Percentiles rank a stretch among this genome's conserved stretches.
Evolutionary conservation across 2,888 invertebrate species (phyloP).

Genomic region (Dexiosoma caninum): DNA sequence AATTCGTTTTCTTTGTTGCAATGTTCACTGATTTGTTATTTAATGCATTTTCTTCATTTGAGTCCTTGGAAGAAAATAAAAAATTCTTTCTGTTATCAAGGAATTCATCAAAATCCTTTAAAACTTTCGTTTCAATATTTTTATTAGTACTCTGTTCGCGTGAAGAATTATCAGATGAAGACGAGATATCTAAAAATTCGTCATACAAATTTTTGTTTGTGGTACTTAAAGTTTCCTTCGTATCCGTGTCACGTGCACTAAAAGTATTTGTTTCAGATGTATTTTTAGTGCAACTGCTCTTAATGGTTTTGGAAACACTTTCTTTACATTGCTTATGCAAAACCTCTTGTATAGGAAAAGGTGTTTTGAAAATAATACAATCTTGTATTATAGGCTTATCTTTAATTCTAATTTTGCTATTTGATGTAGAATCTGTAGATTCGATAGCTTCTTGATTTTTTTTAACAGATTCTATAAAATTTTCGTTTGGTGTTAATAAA

Average conservation of each 20-base stretch:
- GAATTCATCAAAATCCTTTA: constrained; percentile 25
- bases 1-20: neutral
- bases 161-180: neutral
- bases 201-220: constrained; percentile 31
- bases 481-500: constrained; percentile 35
- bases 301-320: neutral
- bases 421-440: neutral
- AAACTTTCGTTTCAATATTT: neutral
- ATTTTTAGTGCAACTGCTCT: neutral
- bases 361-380: constrained; percentile 47
- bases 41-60: neutral
- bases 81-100: neutral
- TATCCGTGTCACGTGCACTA: neutral
- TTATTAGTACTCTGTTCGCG: neutral
- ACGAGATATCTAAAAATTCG: constrained; percentile 3
- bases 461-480: neutral
- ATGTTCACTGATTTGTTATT: neutral
- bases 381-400: constrained; percentile 43
- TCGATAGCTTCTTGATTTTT: neutral
- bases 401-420: neutral
- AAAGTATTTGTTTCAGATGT: neutral
- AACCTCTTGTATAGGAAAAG: neutral
- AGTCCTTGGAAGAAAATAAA: neutral
- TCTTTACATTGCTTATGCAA: neutral
- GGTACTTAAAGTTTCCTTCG: neutral